Evolutionary conservation across 2,888 invertebrate genomes (phyloP).

Genomic region (Tribolium freemani): DNA sequence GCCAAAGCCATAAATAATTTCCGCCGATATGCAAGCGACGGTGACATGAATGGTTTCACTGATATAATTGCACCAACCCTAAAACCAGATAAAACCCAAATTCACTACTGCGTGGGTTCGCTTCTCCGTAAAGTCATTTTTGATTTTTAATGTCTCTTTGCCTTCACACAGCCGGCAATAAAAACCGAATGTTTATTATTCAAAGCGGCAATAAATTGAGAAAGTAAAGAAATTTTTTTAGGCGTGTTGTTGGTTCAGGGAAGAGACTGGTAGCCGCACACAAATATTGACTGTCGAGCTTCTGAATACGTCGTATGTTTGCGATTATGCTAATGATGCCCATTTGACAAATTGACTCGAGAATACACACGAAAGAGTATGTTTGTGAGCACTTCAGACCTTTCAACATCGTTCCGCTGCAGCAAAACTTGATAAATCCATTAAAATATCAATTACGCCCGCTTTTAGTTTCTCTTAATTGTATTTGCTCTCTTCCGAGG

Average conservation of each 20-base stretch:
- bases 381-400: conserved; percentile 36
- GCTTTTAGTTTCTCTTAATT: conserved; percentile 44
- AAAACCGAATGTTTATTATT: conserved; percentile 46
- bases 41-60: conserved; percentile 16
- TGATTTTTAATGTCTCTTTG: not conserved
- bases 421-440: conserved; percentile 43
- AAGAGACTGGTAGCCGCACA: conserved; percentile 39
- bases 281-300: conserved; percentile 48
- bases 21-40: conserved; percentile 23
- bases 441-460: conserved; percentile 45
- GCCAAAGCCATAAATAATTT: conserved; percentile 54
- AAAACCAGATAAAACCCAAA: not conserved
- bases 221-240: conserved; percentile 37
- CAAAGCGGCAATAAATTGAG: conserved; percentile 46
- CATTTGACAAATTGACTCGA: conserved; percentile 46
- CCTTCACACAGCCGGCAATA: conserved; percentile 39
- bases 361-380: conserved; percentile 36
- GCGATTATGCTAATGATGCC: conserved; percentile 49
- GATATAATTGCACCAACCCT: conserved; percentile 23
- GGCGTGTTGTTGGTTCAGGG: conserved; percentile 36
- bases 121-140: not conserved
- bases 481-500: conserved; percentile 30
- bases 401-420: conserved; percentile 25
- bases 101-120: too few species aligned
- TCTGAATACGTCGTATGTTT: conserved; percentile 46